phyloP scores from a whole-genome alignment of 1,140 invertebrate species.

The Lordiphosa clarofinis region DNA sequence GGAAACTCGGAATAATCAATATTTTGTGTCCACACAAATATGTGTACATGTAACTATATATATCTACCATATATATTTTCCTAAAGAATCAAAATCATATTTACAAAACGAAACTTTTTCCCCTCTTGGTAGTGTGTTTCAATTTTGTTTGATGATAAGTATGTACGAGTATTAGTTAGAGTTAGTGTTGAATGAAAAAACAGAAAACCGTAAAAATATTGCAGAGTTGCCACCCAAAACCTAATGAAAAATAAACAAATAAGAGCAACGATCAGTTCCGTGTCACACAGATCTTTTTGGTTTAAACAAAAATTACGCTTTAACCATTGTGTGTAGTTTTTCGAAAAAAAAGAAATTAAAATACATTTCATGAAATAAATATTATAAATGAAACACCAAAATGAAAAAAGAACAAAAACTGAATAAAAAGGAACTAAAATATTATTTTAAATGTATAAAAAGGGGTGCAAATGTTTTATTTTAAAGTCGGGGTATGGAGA shows the following conservation, averaged over 20 bases:
- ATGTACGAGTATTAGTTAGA: too few species aligned
- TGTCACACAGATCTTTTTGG: constrained; percentile 27
- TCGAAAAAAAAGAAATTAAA: constrained; percentile 21
- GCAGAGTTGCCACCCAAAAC: background rate
- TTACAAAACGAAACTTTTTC: constrained; percentile 31
- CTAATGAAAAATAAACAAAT: background rate
- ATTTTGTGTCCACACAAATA: constrained; percentile 21
- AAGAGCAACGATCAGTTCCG: constrained; percentile 29
- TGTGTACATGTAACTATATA: constrained; percentile 28
- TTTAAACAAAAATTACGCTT: constrained; percentile 42
- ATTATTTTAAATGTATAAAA: too few species aligned
- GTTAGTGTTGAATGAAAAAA: too few species aligned
- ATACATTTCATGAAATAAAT: constrained; percentile 28
- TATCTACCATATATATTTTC: constrained; percentile 47
- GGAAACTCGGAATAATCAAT: constrained; percentile 24
- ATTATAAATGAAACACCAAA: constrained; percentile 31
- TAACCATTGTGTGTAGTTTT: constrained; percentile 39
- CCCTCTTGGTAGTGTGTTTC: constrained; percentile 37
- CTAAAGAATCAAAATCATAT: constrained; percentile 41
- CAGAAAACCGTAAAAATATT: constrained; percentile 11
- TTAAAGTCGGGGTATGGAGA: too few species aligned
- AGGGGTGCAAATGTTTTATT: too few species aligned
- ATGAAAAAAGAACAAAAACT: too few species aligned
- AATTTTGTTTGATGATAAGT: constrained; percentile 18
- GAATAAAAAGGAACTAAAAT: too few species aligned